These are phyloP conservation scores for Patiria pectinifera DNA, from an alignment of 53 echinoderm and acorn worm species.

Conservation along the genomic window DNA sequence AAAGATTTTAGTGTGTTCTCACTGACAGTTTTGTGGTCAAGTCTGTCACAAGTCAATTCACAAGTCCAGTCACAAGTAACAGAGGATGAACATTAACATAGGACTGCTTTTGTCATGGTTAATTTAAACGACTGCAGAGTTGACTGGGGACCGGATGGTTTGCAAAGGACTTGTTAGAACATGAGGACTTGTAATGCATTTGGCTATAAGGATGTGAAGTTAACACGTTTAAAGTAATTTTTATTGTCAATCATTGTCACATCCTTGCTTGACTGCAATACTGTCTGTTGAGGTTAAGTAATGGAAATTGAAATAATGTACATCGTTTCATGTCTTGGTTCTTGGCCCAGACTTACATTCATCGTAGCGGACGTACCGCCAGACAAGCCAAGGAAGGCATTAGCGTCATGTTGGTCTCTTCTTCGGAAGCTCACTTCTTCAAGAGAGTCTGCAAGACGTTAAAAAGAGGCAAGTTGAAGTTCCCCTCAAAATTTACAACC, in stretches of 20 bases:
- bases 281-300: not conserved
- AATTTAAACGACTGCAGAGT: no score
- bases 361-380: slow-evolving; percentile 93
- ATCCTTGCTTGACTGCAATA: not conserved
- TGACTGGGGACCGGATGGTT: no score
- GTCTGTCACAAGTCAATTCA: not conserved
- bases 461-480: slow-evolving; percentile 73
- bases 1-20: not conserved
- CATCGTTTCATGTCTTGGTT: not conserved
- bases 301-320: not conserved
- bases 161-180: no score
- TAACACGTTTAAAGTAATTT: no score
- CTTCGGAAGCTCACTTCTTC: slow-evolving; percentile 75
- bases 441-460: slow-evolving; percentile 85
- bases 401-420: slow-evolving; percentile 76
- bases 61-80: no score
- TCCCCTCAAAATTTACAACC: not conserved
- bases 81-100: no score
- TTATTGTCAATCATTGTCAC: not conserved
- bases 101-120: no score
- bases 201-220: no score
- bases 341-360: slow-evolving; percentile 79
- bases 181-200: no score
- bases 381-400: slow-evolving; percentile 86
- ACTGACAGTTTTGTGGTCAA: not conserved